These are phyloP conservation scores for Ernsta delagoae DNA, from an alignment of 2,888 invertebrate species.

Conservation along the genomic window DNA sequence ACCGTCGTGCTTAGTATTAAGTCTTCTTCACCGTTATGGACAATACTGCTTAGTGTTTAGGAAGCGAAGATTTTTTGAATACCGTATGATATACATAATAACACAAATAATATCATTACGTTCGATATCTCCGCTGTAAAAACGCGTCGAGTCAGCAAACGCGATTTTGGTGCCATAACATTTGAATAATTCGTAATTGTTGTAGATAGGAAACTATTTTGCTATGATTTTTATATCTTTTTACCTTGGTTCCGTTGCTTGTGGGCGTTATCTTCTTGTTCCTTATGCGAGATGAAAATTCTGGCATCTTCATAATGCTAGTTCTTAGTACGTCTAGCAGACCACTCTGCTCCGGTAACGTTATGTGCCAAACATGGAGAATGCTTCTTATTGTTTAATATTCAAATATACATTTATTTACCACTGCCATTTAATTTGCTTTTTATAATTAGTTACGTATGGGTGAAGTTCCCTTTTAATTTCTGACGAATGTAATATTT, in stretches of 20 bases:
- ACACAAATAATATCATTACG: conserved; percentile 5
- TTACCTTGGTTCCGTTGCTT: conserved; percentile 25
- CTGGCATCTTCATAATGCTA: neutral
- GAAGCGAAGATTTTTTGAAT: conserved; percentile 35
- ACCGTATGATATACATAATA: neutral
- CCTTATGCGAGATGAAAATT: neutral
- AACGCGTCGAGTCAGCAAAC: conserved; percentile 24
- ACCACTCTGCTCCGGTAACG: conserved; percentile 29
- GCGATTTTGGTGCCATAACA: conserved; percentile 64
- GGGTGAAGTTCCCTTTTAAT: conserved; percentile 43
- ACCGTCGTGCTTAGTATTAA: conserved; percentile 52
- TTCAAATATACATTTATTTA: conserved; percentile 40
- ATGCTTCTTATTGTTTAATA: conserved; percentile 37
- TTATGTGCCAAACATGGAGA: conserved; percentile 54
- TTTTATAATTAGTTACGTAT: conserved; percentile 43
- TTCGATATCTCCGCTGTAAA: conserved; percentile 18
- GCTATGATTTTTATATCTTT: conserved; percentile 50
- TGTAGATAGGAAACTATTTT: conserved; percentile 66
- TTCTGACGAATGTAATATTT: conserved; percentile 48
- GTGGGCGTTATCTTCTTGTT: conserved; percentile 8
- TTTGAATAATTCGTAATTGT: conserved; percentile 51
- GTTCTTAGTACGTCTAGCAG: neutral
- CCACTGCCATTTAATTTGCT: conserved; percentile 53
- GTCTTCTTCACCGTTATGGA: conserved; percentile 55
- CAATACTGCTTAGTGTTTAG: conserved; percentile 55